Evolutionary conservation across 1,140 invertebrate species (phyloP), one percentile per base, ranked within the genome.

Genomic region (Bacillus rossius): DNA sequence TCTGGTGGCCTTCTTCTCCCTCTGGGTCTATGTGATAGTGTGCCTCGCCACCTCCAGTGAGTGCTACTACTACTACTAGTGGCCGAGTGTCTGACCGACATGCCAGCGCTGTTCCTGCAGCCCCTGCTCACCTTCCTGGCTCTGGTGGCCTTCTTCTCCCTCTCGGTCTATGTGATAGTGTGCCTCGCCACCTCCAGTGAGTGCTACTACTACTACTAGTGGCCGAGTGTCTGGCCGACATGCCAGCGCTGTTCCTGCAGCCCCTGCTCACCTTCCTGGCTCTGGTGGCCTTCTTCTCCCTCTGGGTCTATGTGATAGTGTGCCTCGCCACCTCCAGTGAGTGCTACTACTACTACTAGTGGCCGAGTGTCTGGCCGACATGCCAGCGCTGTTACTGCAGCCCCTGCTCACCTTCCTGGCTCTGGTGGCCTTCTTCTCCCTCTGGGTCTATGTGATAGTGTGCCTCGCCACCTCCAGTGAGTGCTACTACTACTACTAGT

Each of bases 91-190:
- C n/a, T n/a, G n/a, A n/a, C 84, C 48, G 84, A 85, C 66, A 80
- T 96, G 60, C 93, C 94, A 5, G 84, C 82, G n/a, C 73, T 98
- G 22, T 86, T 96, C 66, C 75, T 94, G 19, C 93, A 95, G 68
- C 94, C 94, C 1, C 69, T 96, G 1, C 75, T 93, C 57, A 96
- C 94, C 0, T 94, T 94, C 69, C 60, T 89, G 43, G 80, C 87
- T 47, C 76, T 96, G 0, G 72, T 88, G 23, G 59, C 84, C 40
- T 96, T 96, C 71, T 88, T 94, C 61, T 73, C 84, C 40, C 92
- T 91, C 77, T 96, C 92, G 92, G 77, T 93, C 1, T 78, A 81
- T 26, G 84, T 96, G 37, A 82, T 96, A 61, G 74, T 85, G 22
- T 84, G 77, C 65, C 72, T 89, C 4, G 81, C 82, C n/a, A 87